Percentiles rank a stretch among this genome's conserved stretches.
phyloP scores from a whole-genome alignment of 2,888 invertebrate species.

The Panorpa germanica region DNA sequence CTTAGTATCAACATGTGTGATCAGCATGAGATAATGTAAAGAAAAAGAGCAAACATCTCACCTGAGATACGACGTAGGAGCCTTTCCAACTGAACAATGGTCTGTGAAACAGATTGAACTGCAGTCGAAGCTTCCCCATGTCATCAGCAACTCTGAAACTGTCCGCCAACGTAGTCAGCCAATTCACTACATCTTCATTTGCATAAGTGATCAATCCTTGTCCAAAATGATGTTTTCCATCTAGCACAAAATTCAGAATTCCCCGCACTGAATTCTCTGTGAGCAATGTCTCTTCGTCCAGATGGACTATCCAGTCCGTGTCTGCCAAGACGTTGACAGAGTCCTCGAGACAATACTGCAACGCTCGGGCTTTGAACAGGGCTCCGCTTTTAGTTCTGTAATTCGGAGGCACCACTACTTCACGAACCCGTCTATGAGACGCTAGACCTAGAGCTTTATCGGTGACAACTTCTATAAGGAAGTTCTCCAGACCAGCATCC shows the following conservation, averaged over 20 bases:
- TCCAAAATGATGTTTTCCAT: conserved; percentile 89
- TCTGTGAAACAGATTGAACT: conserved; percentile 84
- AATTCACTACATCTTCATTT: conserved; percentile 89
- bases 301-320: conserved; percentile 91
- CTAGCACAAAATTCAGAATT: conserved; percentile 82
- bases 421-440: conserved; percentile 63
- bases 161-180: conserved; percentile 91
- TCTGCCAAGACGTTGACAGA: conserved; percentile 69
- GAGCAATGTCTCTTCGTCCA: conserved; percentile 89
- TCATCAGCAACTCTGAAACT: conserved; percentile 93
- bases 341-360: conserved; percentile 90
- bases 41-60: no score
- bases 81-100: conserved; percentile 97
- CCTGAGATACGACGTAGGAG: conserved; percentile 92
- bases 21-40: no score
- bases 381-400: conserved; percentile 85
- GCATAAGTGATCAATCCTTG: conserved; percentile 94
- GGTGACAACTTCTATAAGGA: conserved; percentile 89
- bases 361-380: conserved; percentile 81
- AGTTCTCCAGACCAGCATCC: conserved; percentile 85
- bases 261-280: conserved; percentile 83
- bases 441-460: conserved; percentile 66
- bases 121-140: conserved; percentile 88
- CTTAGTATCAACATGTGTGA: no score
- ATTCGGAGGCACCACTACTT: conserved; percentile 71